Percentiles rank a stretch among this genome's conserved stretches.
Conservation (phyloP, 2,797 vertebrate genomes). For the Sebastes dallii region DNA sequence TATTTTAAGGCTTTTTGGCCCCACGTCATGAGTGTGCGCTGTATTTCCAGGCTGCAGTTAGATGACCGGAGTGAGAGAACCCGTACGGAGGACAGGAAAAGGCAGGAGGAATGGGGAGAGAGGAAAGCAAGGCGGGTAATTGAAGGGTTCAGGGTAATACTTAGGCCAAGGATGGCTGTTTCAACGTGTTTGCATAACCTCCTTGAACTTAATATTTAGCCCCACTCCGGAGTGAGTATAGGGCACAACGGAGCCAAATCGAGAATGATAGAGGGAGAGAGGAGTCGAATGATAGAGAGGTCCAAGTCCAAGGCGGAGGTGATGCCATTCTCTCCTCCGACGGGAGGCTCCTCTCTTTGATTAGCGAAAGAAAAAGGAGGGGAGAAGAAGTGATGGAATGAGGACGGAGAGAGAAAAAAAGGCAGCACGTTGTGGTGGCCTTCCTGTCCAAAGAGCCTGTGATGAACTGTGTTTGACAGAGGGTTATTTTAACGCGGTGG, state of each 20-base stretch:
- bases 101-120: slow-evolving; percentile 74
- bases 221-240: slow-evolving; percentile 71
- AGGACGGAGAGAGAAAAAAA: slow-evolving; percentile 29
- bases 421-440: neutral
- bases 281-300: slow-evolving; percentile 56
- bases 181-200: slow-evolving; percentile 84
- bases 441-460: slow-evolving; percentile 34
- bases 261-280: slow-evolving; percentile 61
- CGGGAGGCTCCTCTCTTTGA: slow-evolving; percentile 58
- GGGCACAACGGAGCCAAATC: slow-evolving; percentile 57
- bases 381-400: slow-evolving; percentile 36
- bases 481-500: slow-evolving; percentile 28
- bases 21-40: slow-evolving; percentile 62
- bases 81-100: slow-evolving; percentile 65
- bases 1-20: slow-evolving; percentile 76
- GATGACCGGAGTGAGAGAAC: slow-evolving; percentile 66
- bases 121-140: slow-evolving; percentile 82
- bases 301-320: slow-evolving; percentile 48
- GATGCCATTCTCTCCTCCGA: slow-evolving; percentile 46
- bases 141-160: slow-evolving; percentile 84
- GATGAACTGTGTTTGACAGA: slow-evolving; percentile 49
- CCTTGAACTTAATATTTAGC: slow-evolving; percentile 83
- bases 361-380: slow-evolving; percentile 36
- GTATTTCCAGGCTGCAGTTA: slow-evolving; percentile 74
- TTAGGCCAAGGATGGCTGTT: slow-evolving; percentile 81